phyloP scores from a whole-genome alignment of 1,140 invertebrate species.

The Centruroides vittatus region DNA sequence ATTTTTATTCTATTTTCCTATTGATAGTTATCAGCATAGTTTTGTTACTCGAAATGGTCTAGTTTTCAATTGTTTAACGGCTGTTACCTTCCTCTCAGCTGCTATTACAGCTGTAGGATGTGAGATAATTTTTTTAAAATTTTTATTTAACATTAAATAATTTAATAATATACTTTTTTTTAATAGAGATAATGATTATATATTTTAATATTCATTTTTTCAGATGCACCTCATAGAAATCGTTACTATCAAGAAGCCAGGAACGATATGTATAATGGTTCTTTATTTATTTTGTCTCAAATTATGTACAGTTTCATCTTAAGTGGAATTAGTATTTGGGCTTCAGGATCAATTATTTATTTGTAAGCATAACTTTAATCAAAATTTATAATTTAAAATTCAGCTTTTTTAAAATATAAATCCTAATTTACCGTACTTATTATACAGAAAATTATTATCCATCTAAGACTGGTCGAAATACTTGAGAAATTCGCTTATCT shows the following conservation, averaged over 20 bases:
- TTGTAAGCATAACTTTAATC: conserved; percentile 2
- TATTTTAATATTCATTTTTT: conserved; percentile 4
- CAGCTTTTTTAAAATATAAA: too few species aligned
- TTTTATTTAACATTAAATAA: background rate
- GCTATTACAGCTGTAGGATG: conserved; percentile 53
- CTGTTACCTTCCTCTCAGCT: conserved; percentile 55
- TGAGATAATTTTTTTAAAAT: conserved; percentile 17
- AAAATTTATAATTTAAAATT: too few species aligned
- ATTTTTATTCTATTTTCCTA: conserved; percentile 57
- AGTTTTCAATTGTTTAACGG: conserved; percentile 60
- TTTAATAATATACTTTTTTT: too few species aligned
- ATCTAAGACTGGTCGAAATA: too few species aligned
- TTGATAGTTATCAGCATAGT: conserved; percentile 52
- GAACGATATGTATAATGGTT: conserved; percentile 71
- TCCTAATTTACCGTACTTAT: too few species aligned
- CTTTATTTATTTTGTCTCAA: conserved; percentile 63
- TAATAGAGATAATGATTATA: too few species aligned
- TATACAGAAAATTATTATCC: too few species aligned
- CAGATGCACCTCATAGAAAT: conserved; percentile 68
- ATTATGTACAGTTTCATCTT: conserved; percentile 62
- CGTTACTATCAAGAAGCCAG: conserved; percentile 78
- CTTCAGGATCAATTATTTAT: conserved; percentile 50
- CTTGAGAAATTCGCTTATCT: too few species aligned
- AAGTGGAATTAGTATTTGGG: conserved; percentile 50
- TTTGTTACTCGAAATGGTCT: conserved; percentile 62